These are phyloP conservation scores for Napeogenes inachia DNA, from an alignment of 2,888 invertebrate genomes.

Conservation along the genomic window DNA sequence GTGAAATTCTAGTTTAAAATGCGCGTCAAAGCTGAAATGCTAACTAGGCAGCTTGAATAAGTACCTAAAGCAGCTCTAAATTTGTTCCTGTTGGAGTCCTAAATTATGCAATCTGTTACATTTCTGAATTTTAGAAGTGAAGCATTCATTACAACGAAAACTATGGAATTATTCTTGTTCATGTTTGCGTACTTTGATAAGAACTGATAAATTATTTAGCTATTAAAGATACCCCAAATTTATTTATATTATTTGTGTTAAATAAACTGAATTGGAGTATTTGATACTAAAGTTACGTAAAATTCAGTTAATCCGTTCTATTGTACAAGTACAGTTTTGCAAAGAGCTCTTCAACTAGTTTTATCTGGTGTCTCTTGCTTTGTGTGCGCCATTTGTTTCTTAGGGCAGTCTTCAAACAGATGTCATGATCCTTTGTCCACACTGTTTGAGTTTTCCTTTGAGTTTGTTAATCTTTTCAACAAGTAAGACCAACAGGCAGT, in stretches of 20 bases:
- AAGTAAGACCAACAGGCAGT: slow-evolving; percentile 11
- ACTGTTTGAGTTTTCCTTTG: slow-evolving; percentile 10
- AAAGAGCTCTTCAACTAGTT: slow-evolving; percentile 19
- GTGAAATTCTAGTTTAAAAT: slow-evolving; percentile 2
- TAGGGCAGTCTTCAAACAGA: slow-evolving; percentile 8
- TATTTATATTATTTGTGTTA: no score
- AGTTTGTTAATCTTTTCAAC: slow-evolving; percentile 16
- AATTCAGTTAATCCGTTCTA: slow-evolving; percentile 4
- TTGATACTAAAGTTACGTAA: background rate
- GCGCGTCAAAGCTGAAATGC: slow-evolving; percentile 6
- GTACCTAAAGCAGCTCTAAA: slow-evolving; percentile 3
- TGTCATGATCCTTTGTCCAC: slow-evolving; percentile 21
- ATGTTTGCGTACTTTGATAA: no score
- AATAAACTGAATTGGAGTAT: no score
- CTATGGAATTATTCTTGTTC: no score
- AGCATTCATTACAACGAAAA: slow-evolving; percentile 20
- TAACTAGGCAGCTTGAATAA: slow-evolving; percentile 4
- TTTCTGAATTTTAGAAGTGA: slow-evolving; percentile 24
- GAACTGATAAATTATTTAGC: no score
- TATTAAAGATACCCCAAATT: no score
- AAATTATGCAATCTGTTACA: slow-evolving; percentile 23
- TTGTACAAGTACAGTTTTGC: slow-evolving; percentile 12
- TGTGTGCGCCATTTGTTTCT: slow-evolving; percentile 22
- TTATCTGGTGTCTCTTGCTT: slow-evolving; percentile 21
- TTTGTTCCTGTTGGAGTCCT: slow-evolving; percentile 7